These are phyloP conservation scores for Psophia crepitans DNA, from an alignment of 2,113 vertebrate species.

Conservation along the genomic window DNA sequence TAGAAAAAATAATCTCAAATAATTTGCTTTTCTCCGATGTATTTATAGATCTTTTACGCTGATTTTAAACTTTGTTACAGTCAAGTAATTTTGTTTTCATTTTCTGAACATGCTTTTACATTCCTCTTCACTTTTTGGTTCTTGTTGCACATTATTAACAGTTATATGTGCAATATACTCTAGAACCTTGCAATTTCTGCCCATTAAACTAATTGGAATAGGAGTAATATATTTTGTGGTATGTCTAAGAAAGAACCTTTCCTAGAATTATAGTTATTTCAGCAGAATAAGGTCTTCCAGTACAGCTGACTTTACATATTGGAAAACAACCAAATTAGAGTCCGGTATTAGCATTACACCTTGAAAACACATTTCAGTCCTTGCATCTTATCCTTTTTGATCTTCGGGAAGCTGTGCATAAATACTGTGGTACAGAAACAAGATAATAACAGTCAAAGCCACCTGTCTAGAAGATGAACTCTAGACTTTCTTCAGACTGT, in stretches of 20 bases:
- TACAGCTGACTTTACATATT: neutral
- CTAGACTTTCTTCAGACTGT: neutral
- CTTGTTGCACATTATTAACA: neutral
- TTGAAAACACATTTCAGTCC: neutral
- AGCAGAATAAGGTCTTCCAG: neutral
- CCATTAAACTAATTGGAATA: neutral
- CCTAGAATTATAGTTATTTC: neutral
- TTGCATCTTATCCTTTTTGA: neutral
- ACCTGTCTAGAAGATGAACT: neutral
- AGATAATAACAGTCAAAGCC: neutral
- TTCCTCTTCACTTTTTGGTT: neutral
- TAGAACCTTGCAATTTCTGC: neutral
- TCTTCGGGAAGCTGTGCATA: neutral
- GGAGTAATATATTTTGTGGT: neutral
- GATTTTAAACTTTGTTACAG: neutral
- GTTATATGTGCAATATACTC: neutral
- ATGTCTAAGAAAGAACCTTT: neutral
- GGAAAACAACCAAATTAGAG: neutral
- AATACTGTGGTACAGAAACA: neutral
- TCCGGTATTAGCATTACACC: neutral
- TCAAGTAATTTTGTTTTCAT: neutral
- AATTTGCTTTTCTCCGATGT: neutral
- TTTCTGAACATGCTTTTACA: neutral
- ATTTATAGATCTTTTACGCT: neutral
- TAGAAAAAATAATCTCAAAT: neutral